Evolutionary conservation across 2,888 invertebrate species (phyloP).

Genomic region (Idaea straminata): DNA sequence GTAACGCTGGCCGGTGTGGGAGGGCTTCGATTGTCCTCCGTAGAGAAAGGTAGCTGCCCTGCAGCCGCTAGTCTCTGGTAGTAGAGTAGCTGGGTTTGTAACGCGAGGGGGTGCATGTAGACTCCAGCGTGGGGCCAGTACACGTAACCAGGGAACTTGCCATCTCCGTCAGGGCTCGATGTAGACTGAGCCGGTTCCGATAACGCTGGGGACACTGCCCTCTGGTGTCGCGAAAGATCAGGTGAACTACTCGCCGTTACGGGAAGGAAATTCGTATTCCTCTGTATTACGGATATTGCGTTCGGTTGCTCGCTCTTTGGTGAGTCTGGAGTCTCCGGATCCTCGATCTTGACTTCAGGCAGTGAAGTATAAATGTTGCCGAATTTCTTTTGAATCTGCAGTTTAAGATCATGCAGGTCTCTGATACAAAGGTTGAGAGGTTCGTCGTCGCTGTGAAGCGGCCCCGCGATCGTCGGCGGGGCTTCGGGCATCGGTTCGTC

Average conservation of each 20-base stretch:
- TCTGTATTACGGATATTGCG: slow-evolving; percentile 71
- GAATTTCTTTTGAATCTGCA: slow-evolving; percentile 82
- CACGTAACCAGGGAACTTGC: slow-evolving; percentile 77
- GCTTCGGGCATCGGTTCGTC: slow-evolving; percentile 63
- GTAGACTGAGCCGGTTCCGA: slow-evolving; percentile 67
- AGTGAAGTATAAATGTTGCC: slow-evolving; percentile 81
- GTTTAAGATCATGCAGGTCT: slow-evolving; percentile 85
- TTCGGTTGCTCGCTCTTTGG: slow-evolving; percentile 64
- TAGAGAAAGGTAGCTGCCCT: slow-evolving; percentile 63
- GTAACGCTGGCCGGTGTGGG: slow-evolving; percentile 55
- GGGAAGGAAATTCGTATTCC: slow-evolving; percentile 61
- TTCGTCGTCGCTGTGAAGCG: slow-evolving; percentile 79
- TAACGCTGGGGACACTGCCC: slow-evolving; percentile 56
- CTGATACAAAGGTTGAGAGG: slow-evolving; percentile 91
- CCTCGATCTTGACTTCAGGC: slow-evolving; percentile 81
- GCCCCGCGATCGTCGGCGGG: slow-evolving; percentile 54
- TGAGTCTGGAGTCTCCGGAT: slow-evolving; percentile 73
- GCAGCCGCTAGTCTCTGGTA: slow-evolving; percentile 86
- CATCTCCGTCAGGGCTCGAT: slow-evolving; percentile 54
- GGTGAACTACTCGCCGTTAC: slow-evolving; percentile 70
- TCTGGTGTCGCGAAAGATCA: slow-evolving; percentile 54
- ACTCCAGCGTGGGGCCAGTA: slow-evolving; percentile 87
- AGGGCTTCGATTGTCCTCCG: slow-evolving; percentile 51
- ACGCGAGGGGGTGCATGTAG: slow-evolving; percentile 86
- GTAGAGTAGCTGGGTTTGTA: slow-evolving; percentile 86